Base-by-base conservation (phyloP, 2,888 invertebrate genomes). In the Ecdyonurus torrentis region DNA sequence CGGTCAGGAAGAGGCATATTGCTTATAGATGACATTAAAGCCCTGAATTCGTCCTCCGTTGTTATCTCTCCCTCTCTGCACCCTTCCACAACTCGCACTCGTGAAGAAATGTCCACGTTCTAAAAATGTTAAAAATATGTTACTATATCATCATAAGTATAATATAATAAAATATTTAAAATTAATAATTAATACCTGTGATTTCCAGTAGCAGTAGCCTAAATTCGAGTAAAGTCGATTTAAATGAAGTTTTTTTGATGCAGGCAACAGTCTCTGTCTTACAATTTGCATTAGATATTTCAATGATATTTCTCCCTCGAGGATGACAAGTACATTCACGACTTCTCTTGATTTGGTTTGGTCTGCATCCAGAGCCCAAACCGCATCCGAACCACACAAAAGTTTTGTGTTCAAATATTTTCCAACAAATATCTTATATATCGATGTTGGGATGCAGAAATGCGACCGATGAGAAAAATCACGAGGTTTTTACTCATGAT, bases 141-240 rank as follows among this genome's bases (percentile, higher is more conserved):
- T 10, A 55, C 22, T 7, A 20, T 55, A 18, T 55, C n/a, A 7
- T 20, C n/a, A 55, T 50, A 10, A 18, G 10, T 18, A 50, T 50
- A 50, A 50, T 50, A 10, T 18, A 50, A 50, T 18, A 50, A 18
- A 50, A n/a, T n/a, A n/a, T n/a, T n/a, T n/a, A n/a, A n/a, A n/a
- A n/a, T n/a, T n/a, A n/a, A n/a, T n/a, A n/a, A n/a, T n/a, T n/a
- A n/a, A n/a, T n/a, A n/a, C 69, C 53, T 73, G 71, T 67, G 70
- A 74, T 64, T 75, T 72, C 79, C 80, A 80, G 69, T 76, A 81
- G 67, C 75, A 77, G 67, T 80, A 81, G 1, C 81, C 81, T 50
- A 74, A 77, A 60, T 72, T 72, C 2, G 67, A 66, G 65, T 76
- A 75, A 19, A 70, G 73, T 66, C 77, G 71, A 53, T 73, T 72